These are phyloP conservation scores for Hoplostethus atlanticus DNA, from an alignment of 2,797 vertebrate species.

Conservation along the genomic window DNA sequence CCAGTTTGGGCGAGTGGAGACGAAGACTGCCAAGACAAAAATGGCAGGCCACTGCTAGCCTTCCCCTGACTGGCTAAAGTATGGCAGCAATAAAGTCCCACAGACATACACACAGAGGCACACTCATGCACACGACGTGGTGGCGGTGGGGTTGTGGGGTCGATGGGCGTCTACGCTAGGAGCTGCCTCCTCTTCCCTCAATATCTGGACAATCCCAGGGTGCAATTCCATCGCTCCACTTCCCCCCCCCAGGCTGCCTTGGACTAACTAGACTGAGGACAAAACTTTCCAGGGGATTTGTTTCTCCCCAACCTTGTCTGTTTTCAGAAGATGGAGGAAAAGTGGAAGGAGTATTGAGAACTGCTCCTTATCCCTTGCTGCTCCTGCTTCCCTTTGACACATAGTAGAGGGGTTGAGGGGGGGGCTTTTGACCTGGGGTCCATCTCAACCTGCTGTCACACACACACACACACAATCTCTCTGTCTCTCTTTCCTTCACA, in stretches of 20 bases:
- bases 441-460: constrained; percentile 45
- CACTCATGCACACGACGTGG: constrained; percentile 10
- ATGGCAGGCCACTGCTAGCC: constrained; percentile 31
- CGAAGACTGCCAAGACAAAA: constrained; percentile 35
- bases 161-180: neutral
- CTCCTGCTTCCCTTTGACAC: constrained; percentile 28
- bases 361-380: constrained; percentile 24
- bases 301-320: constrained; percentile 22
- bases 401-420: constrained; percentile 7
- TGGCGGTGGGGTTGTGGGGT: no score
- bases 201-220: constrained; percentile 34
- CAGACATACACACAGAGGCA: constrained; percentile 14
- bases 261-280: constrained; percentile 34
- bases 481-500: no score
- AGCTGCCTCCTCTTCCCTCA: constrained; percentile 19
- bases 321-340: constrained; percentile 29
- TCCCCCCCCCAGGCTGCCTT: constrained; percentile 33
- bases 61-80: constrained; percentile 49
- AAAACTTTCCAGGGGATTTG: constrained; percentile 21
- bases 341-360: constrained; percentile 15
- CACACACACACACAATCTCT: neutral
- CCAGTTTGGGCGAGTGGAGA: constrained; percentile 13
- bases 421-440: constrained; percentile 42
- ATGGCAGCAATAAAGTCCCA: constrained; percentile 54
- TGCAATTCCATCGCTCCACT: constrained; percentile 32